Evolutionary conservation across 2,888 invertebrate species (phyloP).

Genomic region (Caenorhabditis sp.): DNA sequence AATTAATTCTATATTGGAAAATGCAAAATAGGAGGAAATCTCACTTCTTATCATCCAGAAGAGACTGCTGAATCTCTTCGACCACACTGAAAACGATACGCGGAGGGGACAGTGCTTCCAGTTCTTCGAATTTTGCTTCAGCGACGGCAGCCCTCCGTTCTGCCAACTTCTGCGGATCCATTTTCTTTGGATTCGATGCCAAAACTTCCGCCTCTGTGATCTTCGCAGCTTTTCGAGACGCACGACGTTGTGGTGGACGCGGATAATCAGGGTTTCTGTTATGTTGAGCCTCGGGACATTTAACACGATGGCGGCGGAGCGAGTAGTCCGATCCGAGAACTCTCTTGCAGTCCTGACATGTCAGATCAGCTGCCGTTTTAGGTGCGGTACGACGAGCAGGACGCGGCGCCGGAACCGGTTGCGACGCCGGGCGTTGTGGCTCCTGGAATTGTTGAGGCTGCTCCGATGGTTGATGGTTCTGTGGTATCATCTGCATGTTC

Average conservation of each 20-base stretch:
- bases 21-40: not conserved
- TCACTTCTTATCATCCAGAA: constrained; percentile 17
- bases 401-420: not conserved
- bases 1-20: not conserved
- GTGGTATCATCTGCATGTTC: not conserved
- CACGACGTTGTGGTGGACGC: constrained; percentile 12
- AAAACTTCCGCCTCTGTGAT: constrained; percentile 12
- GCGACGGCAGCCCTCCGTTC: not conserved
- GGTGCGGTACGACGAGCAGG: not conserved
- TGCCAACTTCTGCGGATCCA: not conserved
- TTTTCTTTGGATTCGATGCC: not conserved
- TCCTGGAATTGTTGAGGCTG: constrained; percentile 18
- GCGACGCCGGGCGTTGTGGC: not conserved
- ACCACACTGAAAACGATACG: constrained; percentile 3
- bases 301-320: constrained; percentile 52
- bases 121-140: constrained; percentile 1
- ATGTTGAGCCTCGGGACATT: constrained; percentile 36
- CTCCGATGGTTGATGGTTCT: not conserved
- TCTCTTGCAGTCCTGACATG: constrained; percentile 45
- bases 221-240: constrained; percentile 7
- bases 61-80: constrained; percentile 1
- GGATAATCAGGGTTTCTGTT: constrained; percentile 16
- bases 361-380: not conserved
- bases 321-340: constrained; percentile 58
- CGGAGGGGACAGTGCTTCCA: constrained; percentile 20